Evolutionary conservation across 2,797 vertebrate species (phyloP), one percentile per base, ranked within the genome.

Genomic region (Kryptolebias ocellatus): DNA sequence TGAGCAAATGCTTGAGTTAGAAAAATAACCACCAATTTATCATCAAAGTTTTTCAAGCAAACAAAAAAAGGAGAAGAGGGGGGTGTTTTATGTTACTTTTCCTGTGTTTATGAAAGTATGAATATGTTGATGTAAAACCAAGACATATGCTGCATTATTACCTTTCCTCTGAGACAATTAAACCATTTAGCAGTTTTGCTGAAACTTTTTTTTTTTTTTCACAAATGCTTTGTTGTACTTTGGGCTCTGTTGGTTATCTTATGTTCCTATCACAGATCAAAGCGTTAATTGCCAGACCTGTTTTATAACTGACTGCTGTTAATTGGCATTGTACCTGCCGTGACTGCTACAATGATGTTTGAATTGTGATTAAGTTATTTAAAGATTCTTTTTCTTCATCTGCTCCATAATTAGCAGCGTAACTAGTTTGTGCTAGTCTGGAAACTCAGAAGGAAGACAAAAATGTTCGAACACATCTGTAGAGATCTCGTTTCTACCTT

Each of bases 211-310:
- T 64, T 11, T 66, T 67, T 29, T 28, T 64, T 52, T 34, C 51
- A 60, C 28, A 73, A 54, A 69, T 44, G 55, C 31, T 29, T 68
- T 52, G 4, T 14, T 8, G 52, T 53, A 53, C 46, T 69, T 63
- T 46, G 28, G 67, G 37, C 16, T 55, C 37, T 69, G 46, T 24
- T 56, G 42, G 49, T 51, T 72, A 64, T 15, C 20, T 24, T 24
- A 5, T 76, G 62, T 49, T 72, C 61, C 60, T 73, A 52, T 80
- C 64, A 64, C 81, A 81, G 71, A 71, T 76, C 70, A 64, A 72
- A 77, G 81, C 7, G 70, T 0, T 83, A 83, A 87, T 87, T 87
- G 72, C 60, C 44, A 76, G 62, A 81, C 46, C 56, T 69, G 63
- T 74, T 77, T 74, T 63, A 45, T 29, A 47, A 37, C 67, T 62